Evolutionary conservation across 2,113 vertebrate species (phyloP).

Genomic region (Sylvietta virens): DNA sequence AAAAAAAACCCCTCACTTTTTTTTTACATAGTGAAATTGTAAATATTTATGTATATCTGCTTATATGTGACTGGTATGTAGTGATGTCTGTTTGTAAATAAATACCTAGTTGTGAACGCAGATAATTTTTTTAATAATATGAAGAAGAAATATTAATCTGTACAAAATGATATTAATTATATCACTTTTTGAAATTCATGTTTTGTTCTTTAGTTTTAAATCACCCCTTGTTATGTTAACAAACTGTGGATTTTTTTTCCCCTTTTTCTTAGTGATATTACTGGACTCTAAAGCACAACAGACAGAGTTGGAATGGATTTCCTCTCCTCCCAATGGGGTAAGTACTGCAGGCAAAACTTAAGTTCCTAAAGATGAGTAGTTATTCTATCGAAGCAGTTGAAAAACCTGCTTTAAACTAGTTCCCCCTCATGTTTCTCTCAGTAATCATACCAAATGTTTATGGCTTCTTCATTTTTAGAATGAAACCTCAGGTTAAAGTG

Average conservation of each 20-base stretch:
- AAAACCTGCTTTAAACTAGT: not conserved
- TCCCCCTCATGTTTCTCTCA: not conserved
- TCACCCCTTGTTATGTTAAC: not conserved
- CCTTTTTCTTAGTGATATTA: conserved; percentile 85
- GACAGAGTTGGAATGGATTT: conserved; percentile 99
- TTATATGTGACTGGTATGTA: not conserved
- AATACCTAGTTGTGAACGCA: not conserved
- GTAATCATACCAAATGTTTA: not conserved
- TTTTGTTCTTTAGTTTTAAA: not conserved
- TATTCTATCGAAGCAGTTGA: not conserved
- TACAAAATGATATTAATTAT: not conserved
- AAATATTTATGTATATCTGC: not conserved
- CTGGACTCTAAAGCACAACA: conserved; percentile 99
- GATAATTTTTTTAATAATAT: not conserved
- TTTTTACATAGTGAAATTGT: not conserved
- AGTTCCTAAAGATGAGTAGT: not conserved
- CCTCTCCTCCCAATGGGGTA: conserved; percentile 97
- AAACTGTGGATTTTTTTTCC: not conserved
- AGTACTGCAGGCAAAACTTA: conserved; percentile 57
- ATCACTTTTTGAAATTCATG: not conserved
- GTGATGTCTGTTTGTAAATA: not conserved
- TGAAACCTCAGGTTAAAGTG: conserved; percentile 12
- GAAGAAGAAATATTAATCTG: not conserved
- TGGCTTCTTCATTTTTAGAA: not conserved
- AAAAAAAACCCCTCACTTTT: not conserved